Base-by-base conservation (phyloP, 1,140 invertebrate species). In the Drosophila prosaltans region DNA sequence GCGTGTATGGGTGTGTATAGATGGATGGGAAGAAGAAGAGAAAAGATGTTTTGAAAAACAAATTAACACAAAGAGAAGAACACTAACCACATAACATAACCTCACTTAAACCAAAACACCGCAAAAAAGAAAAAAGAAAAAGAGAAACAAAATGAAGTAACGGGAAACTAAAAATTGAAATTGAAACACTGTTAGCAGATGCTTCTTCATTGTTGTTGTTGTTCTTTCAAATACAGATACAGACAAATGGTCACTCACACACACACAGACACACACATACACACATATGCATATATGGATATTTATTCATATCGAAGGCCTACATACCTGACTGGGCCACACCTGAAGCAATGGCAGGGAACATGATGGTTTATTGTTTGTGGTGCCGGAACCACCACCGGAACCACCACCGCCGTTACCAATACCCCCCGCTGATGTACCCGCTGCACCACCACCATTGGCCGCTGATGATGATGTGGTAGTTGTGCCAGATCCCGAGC, bases 281-380 rank as follows among this genome's bases (percentile, higher is more conserved):
- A 58, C 21, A 36, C 6, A 7, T 36, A 36, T 36, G 32, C 32
- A 2, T 36, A 4, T 36, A 36, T 36, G 32, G 3, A 36, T 36
- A 5, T 36, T 36, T 36, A 36, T 36, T 36, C 32, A 36, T 36
- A 36, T 36, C 32, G 32, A 36, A 36, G 3, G 32, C 32, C 32
- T 36, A 71, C 81, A 72, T 81, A 92, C 91, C 82, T 92, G 92
- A 92, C 94, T 94, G 60, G 94, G 94, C 94, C 94, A 94, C 93
- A 95, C 94, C 82, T 95, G 95, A 40, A 95, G 90, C 67, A 95
- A 81, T 5, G 95, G 95, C 71, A 95, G 91, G 28, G 94, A 94
- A 83, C 94, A 94, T 71, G 93, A 93, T 72, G 93, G 92, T 78
- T 91, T 91, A 74, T 85, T 92, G 67, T 72, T 91, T 51, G 81